Evolutionary conservation across 2,797 vertebrate species (phyloP).

Genomic region (Acipenser oxyrinchus): DNA sequence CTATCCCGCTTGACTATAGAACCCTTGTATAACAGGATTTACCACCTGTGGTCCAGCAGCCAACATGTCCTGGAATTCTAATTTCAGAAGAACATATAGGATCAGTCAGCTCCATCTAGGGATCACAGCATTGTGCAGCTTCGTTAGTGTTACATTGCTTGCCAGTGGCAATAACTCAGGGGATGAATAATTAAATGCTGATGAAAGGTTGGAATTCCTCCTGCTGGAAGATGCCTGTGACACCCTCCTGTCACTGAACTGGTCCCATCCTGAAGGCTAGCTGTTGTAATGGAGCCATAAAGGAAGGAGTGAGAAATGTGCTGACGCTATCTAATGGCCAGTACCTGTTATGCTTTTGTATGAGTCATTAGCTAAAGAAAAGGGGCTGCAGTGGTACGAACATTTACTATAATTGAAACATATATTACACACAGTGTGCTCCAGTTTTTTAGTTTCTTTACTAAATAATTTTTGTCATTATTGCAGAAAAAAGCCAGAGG

Average conservation of each 20-base stretch:
- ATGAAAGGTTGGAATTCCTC: neutral
- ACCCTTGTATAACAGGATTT: too few relatives aligned
- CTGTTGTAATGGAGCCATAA: constrained; percentile 35
- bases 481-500: neutral
- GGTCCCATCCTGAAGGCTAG: neutral
- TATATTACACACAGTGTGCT: constrained; percentile 53
- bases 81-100: constrained; percentile 3
- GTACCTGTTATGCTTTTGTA: constrained; percentile 40
- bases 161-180: neutral
- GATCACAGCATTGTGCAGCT: neutral
- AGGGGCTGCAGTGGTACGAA: constrained; percentile 36
- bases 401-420: constrained; percentile 57
- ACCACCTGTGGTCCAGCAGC: too few relatives aligned
- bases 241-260: constrained; percentile 1
- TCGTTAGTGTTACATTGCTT: neutral
- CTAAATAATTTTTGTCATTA: constrained; percentile 43
- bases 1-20: too few relatives aligned
- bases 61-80: neutral
- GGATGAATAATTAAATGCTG: neutral
- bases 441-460: constrained; percentile 44
- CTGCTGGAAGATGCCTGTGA: too few relatives aligned
- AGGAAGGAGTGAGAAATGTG: constrained; percentile 33
- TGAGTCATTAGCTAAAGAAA: constrained; percentile 45
- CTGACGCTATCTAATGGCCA: constrained; percentile 51
- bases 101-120: neutral